Conservation (phyloP, 92 coral and sea anemone genomes). For the Parazoanthus swiftii region DNA sequence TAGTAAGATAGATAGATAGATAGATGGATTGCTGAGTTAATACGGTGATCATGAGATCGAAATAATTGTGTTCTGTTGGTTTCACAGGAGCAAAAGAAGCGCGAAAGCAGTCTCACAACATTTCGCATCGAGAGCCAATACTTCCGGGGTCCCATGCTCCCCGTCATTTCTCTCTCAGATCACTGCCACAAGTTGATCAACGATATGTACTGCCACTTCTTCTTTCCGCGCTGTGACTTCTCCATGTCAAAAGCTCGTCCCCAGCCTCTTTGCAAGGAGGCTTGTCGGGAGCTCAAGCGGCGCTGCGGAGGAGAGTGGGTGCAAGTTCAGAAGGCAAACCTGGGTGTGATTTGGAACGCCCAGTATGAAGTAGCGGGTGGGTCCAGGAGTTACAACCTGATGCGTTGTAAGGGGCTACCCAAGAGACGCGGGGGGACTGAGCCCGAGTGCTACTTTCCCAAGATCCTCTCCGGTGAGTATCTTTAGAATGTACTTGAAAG, state of each 20-base stretch:
- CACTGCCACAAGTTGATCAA: constrained; percentile 48
- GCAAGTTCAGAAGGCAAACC: constrained; percentile 39
- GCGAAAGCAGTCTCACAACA: constrained; percentile 39
- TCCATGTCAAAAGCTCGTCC: constrained; percentile 62
- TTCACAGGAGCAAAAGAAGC: constrained; percentile 38
- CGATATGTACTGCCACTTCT: constrained; percentile 68
- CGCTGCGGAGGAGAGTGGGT: constrained; percentile 65
- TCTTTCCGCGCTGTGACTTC: constrained; percentile 73
- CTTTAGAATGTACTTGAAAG: too few species aligned
- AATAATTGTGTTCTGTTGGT: background rate
- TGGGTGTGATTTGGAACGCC: constrained; percentile 61
- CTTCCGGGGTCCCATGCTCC: constrained; percentile 32
- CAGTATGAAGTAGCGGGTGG: constrained; percentile 49
- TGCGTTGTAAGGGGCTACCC: constrained; percentile 69
- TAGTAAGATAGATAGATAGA: too few species aligned
- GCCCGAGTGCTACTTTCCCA: constrained; percentile 74
- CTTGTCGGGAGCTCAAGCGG: constrained; percentile 61
- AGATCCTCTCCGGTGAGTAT: constrained; percentile 25
- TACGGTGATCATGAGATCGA: too few species aligned
- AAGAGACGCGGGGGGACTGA: constrained; percentile 56
- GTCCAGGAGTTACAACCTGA: constrained; percentile 53
- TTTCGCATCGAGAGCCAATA: constrained; percentile 29
- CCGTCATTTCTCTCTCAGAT: constrained; percentile 31
- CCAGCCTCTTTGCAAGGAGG: constrained; percentile 83
- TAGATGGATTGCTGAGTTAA: too few species aligned